phyloP scores from a whole-genome alignment of 1,140 invertebrate genomes.

The Drosophila ogumai region DNA sequence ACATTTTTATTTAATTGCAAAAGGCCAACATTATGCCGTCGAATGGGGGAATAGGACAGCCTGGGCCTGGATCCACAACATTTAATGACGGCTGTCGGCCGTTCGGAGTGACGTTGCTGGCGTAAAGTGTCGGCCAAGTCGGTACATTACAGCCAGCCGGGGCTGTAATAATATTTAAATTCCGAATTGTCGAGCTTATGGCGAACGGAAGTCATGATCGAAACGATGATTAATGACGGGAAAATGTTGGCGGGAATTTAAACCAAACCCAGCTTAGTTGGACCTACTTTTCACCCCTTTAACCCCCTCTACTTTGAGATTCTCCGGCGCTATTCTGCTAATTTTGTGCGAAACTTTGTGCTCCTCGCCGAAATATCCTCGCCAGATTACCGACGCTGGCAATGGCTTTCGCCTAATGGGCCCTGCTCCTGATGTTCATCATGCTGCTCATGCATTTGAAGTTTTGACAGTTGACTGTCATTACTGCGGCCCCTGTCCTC shows the following conservation, averaged over 20 bases:
- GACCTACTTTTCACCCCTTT: not conserved
- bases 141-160: conserved; percentile 47
- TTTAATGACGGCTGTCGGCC: conserved; percentile 62
- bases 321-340: conserved; percentile 5
- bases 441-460: conserved; percentile 77
- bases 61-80: conserved; percentile 7
- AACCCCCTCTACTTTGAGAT: not conserved
- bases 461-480: conserved; percentile 82
- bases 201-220: conserved; percentile 14
- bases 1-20: conserved; percentile 80
- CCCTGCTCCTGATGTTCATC: conserved; percentile 55
- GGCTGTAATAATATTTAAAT: conserved; percentile 63
- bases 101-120: conserved; percentile 40
- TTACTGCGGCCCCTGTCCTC: conserved; percentile 36
- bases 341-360: conserved; percentile 33
- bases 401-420: conserved; percentile 7
- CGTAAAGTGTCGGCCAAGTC: conserved; percentile 62
- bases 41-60: conserved; percentile 18
- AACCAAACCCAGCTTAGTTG: not conserved
- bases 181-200: conserved; percentile 17
- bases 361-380: conserved; percentile 10
- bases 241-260: conserved; percentile 9
- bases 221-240: conserved; percentile 30
- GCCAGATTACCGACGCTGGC: conserved; percentile 2
- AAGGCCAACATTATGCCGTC: conserved; percentile 59